These are phyloP conservation scores for Euclidia mi DNA, from an alignment of 2,888 invertebrate genomes.

Conservation along the genomic window DNA sequence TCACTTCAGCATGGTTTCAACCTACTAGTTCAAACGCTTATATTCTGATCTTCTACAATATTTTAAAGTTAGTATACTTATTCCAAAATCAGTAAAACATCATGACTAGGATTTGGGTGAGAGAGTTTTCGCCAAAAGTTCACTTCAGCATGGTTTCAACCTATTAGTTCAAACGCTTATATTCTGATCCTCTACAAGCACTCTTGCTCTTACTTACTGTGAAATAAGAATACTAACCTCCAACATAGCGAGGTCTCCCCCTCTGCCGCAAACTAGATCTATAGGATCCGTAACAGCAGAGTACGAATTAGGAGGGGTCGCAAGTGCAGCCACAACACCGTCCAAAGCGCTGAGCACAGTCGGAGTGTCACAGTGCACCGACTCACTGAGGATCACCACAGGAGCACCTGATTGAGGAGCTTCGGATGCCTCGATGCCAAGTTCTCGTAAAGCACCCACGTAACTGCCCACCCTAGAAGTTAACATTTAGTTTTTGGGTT, in stretches of 20 bases:
- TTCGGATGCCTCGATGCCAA: constrained; percentile 91
- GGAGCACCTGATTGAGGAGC: constrained; percentile 74
- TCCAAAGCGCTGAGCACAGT: constrained; percentile 76
- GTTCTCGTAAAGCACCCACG: constrained; percentile 91
- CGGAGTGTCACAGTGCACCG: constrained; percentile 90
- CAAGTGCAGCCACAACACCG: constrained; percentile 87
- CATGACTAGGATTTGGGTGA: too few relatives aligned
- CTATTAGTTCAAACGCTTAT: too few relatives aligned
- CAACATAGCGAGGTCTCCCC: constrained; percentile 94
- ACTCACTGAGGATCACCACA: constrained; percentile 82
- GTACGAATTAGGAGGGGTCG: constrained; percentile 95
- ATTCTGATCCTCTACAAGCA: too few relatives aligned
- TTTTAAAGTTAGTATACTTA: too few relatives aligned
- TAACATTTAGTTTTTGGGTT: neutral
- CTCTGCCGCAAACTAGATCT: constrained; percentile 94
- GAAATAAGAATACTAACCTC: constrained; percentile 85
- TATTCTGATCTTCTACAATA: too few relatives aligned
- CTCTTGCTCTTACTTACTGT: neutral
- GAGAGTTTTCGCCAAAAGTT: too few relatives aligned
- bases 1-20: too few relatives aligned
- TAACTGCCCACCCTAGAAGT: constrained; percentile 90
- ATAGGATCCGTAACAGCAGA: constrained; percentile 95
- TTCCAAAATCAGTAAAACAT: too few relatives aligned
- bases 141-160: too few relatives aligned
- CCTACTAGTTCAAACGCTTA: too few relatives aligned